Percentiles rank a stretch among this genome's conserved stretches.
These are phyloP conservation scores for Ictalurus punctatus DNA, from an alignment of 2,113 vertebrate species.

Conservation along the genomic window DNA sequence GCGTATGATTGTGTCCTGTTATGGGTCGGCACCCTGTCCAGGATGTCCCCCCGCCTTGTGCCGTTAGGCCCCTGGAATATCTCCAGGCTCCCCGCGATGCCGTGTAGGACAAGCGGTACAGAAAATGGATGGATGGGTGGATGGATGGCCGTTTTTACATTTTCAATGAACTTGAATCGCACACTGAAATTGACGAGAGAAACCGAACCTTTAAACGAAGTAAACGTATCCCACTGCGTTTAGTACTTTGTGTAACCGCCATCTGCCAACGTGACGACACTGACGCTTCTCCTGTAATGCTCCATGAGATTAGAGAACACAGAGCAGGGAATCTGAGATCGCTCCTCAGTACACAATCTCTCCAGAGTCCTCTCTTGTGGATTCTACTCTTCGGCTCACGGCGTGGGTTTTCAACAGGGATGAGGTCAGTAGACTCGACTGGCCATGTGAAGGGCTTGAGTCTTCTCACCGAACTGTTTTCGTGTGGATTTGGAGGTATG, in stretches of 20 bases:
- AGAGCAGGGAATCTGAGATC: neutral
- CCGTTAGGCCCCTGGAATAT: too few species aligned
- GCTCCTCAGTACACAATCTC: neutral
- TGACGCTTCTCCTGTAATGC: neutral
- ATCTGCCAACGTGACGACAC: neutral
- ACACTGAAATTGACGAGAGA: neutral
- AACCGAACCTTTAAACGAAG: neutral
- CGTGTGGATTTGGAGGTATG: neutral
- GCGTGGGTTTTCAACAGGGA: neutral
- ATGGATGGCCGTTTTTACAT: too few species aligned
- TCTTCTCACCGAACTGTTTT: neutral
- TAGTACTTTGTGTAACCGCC: neutral
- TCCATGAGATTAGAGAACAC: neutral
- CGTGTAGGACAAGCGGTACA: too few species aligned
- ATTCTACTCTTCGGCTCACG: neutral
- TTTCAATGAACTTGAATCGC: neutral
- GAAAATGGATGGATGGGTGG: too few species aligned
- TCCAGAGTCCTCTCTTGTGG: too few species aligned
- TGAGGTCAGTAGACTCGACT: neutral
- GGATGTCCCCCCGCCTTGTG: too few species aligned
- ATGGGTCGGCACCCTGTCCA: too few species aligned
- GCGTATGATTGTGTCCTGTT: too few species aligned
- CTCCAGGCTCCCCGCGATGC: too few species aligned
- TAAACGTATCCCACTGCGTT: neutral
- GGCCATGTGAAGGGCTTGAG: neutral